These are phyloP conservation scores for Pampusana beccarii DNA, from an alignment of 2,113 vertebrate species.

Conservation along the genomic window DNA sequence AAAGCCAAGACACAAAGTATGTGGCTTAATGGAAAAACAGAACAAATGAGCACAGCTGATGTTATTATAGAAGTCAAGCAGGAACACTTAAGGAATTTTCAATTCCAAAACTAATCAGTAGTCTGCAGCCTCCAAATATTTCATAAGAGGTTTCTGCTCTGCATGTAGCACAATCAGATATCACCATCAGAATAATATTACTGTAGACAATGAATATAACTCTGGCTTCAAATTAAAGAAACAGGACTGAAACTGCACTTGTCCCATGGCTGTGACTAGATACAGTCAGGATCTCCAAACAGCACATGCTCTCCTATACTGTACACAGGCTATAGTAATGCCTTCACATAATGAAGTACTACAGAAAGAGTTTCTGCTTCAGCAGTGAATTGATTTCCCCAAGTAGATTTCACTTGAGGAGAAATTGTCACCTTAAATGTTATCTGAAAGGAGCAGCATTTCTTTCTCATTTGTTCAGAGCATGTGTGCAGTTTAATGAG, in stretches of 20 bases:
- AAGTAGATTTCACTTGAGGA: background rate
- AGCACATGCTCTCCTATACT: background rate
- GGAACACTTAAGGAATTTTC: background rate
- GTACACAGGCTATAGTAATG: background rate
- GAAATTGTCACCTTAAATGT: conserved; percentile 20
- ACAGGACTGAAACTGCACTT: background rate
- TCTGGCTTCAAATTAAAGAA: conserved; percentile 19
- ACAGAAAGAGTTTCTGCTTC: conserved; percentile 6
- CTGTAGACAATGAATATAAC: background rate
- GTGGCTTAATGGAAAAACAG: background rate
- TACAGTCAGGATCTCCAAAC: background rate
- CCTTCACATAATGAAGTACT: background rate
- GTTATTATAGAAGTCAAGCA: conserved; percentile 1
- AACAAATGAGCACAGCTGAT: background rate
- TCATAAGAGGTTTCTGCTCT: background rate
- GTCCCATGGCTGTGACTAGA: background rate
- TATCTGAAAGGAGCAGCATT: conserved; percentile 25
- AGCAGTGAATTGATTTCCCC: conserved; percentile 39
- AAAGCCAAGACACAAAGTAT: background rate
- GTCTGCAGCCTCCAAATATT: background rate
- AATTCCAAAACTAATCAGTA: conserved; percentile 28
- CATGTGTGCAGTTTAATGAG: background rate
- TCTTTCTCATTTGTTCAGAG: background rate
- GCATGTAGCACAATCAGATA: background rate
- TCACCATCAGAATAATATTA: background rate